A percentile compares a stretch with the other conserved stretches of the same genome.
phyloP scores from a whole-genome alignment of 2,888 invertebrate species.

The Apodemia duryi region DNA sequence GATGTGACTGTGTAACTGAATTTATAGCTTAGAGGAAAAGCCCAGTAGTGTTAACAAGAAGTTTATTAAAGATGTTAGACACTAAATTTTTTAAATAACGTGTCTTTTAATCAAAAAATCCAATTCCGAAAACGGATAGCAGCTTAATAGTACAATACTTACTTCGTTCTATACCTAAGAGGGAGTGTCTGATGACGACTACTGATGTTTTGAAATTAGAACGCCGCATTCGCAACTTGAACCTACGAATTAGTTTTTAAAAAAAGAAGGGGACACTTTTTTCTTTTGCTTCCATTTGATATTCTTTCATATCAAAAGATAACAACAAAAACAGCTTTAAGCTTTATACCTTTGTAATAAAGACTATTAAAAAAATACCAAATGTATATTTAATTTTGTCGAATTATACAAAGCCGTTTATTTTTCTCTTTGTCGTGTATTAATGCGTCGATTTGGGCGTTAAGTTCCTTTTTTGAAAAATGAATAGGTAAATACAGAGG shows the following conservation, averaged over 20 bases:
- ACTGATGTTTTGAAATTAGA: slow-evolving; percentile 78
- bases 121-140: neutral
- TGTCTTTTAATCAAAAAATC: neutral
- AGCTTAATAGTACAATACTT: slow-evolving; percentile 38
- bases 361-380: slow-evolving; percentile 17
- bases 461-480: slow-evolving; percentile 75
- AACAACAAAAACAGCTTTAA: slow-evolving; percentile 28
- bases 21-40: too few relatives aligned
- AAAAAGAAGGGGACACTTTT: slow-evolving; percentile 64
- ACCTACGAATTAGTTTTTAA: slow-evolving; percentile 76
- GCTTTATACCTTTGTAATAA: slow-evolving; percentile 33
- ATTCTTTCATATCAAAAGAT: slow-evolving; percentile 22
- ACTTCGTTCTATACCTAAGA: slow-evolving; percentile 41
- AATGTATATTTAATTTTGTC: slow-evolving; percentile 37
- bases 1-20: too few relatives aligned
- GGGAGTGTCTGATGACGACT: slow-evolving; percentile 78
- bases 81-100: neutral
- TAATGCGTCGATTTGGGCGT: slow-evolving; percentile 77
- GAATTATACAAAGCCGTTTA: slow-evolving; percentile 75
- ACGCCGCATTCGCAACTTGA: slow-evolving; percentile 75
- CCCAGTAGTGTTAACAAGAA: too few relatives aligned
- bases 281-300: slow-evolving; percentile 47
- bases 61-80: neutral
- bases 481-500: slow-evolving; percentile 77
- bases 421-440: slow-evolving; percentile 72